phyloP scores from a whole-genome alignment of 2,888 invertebrate species.

The Hedychridium roseum region DNA sequence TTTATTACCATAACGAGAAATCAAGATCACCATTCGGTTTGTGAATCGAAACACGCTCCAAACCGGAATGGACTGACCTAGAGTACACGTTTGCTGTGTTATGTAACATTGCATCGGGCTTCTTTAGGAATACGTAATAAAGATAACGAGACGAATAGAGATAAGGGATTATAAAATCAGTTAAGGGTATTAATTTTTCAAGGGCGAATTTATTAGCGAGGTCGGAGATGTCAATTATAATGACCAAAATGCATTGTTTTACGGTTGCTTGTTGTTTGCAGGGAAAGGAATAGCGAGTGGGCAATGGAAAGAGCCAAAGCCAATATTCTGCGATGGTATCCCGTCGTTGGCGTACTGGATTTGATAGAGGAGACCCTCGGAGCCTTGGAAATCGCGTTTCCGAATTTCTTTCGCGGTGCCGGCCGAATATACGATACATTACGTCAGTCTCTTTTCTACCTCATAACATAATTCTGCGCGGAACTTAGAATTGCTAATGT shows the following conservation, averaged over 20 bases:
- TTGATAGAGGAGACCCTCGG: conserved; percentile 67
- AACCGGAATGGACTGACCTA: no score
- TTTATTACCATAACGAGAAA: conserved; percentile 15
- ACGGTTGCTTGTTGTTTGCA: conserved; percentile 44
- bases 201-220: no score
- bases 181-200: no score
- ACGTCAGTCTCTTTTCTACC: conserved; percentile 63
- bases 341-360: conserved; percentile 70
- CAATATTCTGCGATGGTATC: conserved; percentile 69
- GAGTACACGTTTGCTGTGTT: no score
- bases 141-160: no score
- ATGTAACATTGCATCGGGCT: no score
- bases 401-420: conserved; percentile 69
- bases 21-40: conserved; percentile 27
- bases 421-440: conserved; percentile 64
- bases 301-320: conserved; percentile 67
- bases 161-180: no score
- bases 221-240: no score
- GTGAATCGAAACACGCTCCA: no score
- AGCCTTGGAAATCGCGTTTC: conserved; percentile 66
- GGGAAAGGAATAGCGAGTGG: conserved; percentile 67
- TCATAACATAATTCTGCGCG: neutral
- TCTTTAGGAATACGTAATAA: no score
- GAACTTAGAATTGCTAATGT: neutral
- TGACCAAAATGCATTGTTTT: no score